Percentiles rank a stretch among this genome's conserved stretches.
phyloP scores from a whole-genome alignment of 2,797 vertebrate genomes.

The Poeciliopsis infans region DNA sequence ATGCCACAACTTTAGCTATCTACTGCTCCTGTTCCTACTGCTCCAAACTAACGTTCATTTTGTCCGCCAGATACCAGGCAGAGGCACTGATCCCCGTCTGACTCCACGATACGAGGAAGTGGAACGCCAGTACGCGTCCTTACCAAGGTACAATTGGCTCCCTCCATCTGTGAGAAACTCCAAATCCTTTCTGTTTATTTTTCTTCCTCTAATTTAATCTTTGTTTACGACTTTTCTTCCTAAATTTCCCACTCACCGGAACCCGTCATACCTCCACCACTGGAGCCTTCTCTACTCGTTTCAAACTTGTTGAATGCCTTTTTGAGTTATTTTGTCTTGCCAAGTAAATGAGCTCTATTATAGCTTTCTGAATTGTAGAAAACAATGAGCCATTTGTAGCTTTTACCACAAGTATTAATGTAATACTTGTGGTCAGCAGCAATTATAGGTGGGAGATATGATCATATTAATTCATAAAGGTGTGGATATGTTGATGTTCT shows the following conservation, averaged over 20 bases:
- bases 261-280: conserved; percentile 47
- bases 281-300: conserved; percentile 4
- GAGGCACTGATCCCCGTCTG: conserved; percentile 82
- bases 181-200: background rate
- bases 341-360: background rate
- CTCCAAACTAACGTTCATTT: conserved; percentile 14
- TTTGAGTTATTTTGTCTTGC: background rate
- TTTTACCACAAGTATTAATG: background rate
- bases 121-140: conserved; percentile 91
- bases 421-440: background rate
- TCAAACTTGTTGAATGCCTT: conserved; percentile 15
- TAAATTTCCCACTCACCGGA: conserved; percentile 42
- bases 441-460: background rate
- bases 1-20: background rate
- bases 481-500: background rate
- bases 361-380: background rate
- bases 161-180: background rate
- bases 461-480: background rate
- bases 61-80: conserved; percentile 85
- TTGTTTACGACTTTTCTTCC: conserved; percentile 16
- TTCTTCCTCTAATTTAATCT: conserved; percentile 46
- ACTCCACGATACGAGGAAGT: conserved; percentile 87
- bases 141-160: conserved; percentile 86
- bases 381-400: background rate
- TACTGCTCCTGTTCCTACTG: background rate